Evolutionary conservation across 1,140 invertebrate species (phyloP).

Genomic region (Myzus persicae): DNA sequence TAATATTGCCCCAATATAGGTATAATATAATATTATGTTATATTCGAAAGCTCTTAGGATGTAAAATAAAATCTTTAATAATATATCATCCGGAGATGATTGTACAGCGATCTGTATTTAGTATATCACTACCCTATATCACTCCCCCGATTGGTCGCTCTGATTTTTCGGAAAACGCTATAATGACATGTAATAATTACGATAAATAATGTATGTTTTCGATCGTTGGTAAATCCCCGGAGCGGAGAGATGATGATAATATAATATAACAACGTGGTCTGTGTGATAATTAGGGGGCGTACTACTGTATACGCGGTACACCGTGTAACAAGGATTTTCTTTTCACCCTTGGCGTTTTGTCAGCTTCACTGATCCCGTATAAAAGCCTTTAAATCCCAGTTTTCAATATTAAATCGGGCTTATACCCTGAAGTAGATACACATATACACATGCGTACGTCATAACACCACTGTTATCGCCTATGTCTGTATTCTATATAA

Average conservation of each 20-base stretch:
- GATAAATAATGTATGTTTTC: background rate
- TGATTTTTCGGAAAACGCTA: background rate
- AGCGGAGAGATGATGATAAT: background rate
- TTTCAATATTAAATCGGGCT: slow-evolving; percentile 57
- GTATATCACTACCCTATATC: too few species aligned
- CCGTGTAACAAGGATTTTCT: slow-evolving; percentile 44
- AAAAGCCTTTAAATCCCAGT: slow-evolving; percentile 54
- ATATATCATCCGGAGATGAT: too few species aligned
- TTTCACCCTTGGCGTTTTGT: slow-evolving; percentile 37
- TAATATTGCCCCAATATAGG: background rate
- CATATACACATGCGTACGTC: background rate
- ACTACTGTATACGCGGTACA: slow-evolving; percentile 5
- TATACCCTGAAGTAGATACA: background rate
- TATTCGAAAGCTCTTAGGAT: background rate
- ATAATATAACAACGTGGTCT: background rate
- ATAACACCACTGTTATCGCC: background rate
- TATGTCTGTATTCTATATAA: background rate
- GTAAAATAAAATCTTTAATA: background rate
- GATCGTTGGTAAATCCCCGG: background rate
- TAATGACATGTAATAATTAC: background rate
- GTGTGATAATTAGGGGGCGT: slow-evolving; percentile 51
- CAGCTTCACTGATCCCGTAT: slow-evolving; percentile 42
- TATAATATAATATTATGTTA: background rate
- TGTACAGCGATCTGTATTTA: background rate
- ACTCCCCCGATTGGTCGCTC: background rate